Evolutionary conservation across 1,140 invertebrate species (phyloP).

Genomic region (Antheraea pernyi): DNA sequence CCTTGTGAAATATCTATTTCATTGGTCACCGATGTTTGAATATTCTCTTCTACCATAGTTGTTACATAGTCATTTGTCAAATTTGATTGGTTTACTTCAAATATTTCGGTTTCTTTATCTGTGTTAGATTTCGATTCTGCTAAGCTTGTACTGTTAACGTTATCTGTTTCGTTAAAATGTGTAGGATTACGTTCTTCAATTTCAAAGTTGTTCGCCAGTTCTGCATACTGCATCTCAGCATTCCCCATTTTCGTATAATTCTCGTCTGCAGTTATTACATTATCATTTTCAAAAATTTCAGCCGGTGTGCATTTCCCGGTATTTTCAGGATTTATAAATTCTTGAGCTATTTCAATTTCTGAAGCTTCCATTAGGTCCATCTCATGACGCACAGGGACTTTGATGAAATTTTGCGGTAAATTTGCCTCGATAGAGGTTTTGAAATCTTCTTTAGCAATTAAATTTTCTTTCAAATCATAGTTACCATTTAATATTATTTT

Average conservation of each 20-base stretch:
- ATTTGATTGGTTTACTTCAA: neutral
- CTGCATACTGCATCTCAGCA: neutral
- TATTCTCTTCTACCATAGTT: neutral
- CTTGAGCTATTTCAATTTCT: slow-evolving; percentile 13
- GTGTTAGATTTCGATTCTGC: neutral
- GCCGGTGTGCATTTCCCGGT: neutral
- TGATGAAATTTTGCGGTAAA: neutral
- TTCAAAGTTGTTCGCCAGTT: neutral
- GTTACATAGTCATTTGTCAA: neutral
- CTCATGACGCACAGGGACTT: neutral
- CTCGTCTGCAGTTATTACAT: neutral
- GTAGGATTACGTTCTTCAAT: neutral
- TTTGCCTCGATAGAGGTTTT: neutral
- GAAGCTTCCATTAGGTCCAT: neutral
- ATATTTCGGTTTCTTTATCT: neutral
- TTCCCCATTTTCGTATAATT: neutral
- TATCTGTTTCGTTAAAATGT: neutral
- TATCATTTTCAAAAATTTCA: neutral
- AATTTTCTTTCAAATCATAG: neutral
- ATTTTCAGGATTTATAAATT: neutral
- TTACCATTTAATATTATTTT: neutral
- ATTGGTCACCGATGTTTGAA: neutral
- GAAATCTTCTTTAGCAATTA: neutral
- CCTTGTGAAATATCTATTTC: neutral
- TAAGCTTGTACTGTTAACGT: neutral